A percentile compares a stretch with the other conserved stretches of the same genome.
phyloP scores from a whole-genome alignment of 92 coral and sea anemone species.

The Palythoa grandiflora region DNA sequence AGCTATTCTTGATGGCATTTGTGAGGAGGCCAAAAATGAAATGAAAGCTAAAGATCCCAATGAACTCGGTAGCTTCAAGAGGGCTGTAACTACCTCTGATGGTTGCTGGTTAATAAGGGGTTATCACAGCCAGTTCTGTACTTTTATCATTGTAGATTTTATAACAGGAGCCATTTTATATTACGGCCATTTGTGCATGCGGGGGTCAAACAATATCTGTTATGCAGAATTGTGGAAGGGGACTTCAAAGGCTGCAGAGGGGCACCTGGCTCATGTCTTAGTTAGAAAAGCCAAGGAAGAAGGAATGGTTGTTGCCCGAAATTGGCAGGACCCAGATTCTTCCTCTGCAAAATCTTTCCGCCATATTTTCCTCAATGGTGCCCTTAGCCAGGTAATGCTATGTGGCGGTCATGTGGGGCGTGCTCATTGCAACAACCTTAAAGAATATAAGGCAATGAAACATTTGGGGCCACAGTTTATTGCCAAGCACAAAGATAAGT shows the following conservation, averaged over 20 bases:
- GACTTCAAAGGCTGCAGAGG: neutral
- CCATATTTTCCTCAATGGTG: neutral
- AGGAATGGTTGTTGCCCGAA: neutral
- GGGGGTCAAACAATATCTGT: neutral
- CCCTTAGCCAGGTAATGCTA: constrained; percentile 46
- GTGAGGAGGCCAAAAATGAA: constrained; percentile 42
- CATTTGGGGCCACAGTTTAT: constrained; percentile 14
- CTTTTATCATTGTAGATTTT: constrained; percentile 26
- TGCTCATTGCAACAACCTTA: constrained; percentile 21
- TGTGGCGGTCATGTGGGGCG: constrained; percentile 21
- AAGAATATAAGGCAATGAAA: constrained; percentile 33
- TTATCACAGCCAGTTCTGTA: constrained; percentile 41
- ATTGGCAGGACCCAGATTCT: constrained; percentile 54
- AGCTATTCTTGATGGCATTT: constrained; percentile 40
- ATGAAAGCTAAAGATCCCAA: constrained; percentile 33
- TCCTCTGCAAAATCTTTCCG: neutral
- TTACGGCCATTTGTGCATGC: neutral
- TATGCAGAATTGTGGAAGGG: neutral
- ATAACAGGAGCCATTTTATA: neutral
- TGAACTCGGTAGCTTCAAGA: constrained; percentile 40
- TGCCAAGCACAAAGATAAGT: constrained; percentile 23
- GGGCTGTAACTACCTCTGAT: constrained; percentile 48
- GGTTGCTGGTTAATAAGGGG: constrained; percentile 54
- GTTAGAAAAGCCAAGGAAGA: neutral
- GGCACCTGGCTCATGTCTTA: neutral